Evolutionary conservation across 2,888 invertebrate species (phyloP).

Genomic region (Caenorhabditis parvicauda): DNA sequence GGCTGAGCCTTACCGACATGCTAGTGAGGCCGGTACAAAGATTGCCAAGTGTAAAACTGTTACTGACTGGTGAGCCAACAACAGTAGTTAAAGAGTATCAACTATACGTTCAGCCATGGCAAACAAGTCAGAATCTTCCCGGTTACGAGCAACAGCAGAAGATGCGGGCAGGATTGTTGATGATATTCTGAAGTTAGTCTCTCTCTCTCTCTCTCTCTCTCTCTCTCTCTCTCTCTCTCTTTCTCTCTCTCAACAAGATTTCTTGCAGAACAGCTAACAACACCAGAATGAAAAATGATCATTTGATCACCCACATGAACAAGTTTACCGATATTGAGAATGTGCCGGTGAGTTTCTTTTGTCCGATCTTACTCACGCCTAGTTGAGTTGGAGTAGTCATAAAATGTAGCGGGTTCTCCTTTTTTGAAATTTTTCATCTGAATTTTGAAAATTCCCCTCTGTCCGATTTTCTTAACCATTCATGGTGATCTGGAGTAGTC

Average conservation of each 20-base stretch:
- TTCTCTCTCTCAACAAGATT: slow-evolving; percentile 12
- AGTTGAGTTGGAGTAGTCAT: too few relatives aligned
- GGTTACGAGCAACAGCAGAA: slow-evolving; percentile 83
- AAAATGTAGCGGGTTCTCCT: slow-evolving; percentile 67
- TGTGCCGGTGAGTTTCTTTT: slow-evolving; percentile 76
- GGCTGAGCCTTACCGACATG: slow-evolving; percentile 90
- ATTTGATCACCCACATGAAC: slow-evolving; percentile 91
- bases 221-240: too few relatives aligned
- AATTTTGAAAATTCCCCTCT: not conserved
- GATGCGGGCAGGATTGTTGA: slow-evolving; percentile 71
- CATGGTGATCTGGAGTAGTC: not conserved
- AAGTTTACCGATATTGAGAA: slow-evolving; percentile 96
- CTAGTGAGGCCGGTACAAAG: slow-evolving; percentile 96
- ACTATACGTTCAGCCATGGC: slow-evolving; percentile 74
- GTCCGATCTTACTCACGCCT: too few relatives aligned
- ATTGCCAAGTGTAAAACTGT: slow-evolving; percentile 88
- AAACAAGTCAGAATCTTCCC: slow-evolving; percentile 78
- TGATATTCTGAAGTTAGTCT: slow-evolving; percentile 74
- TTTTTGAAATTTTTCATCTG: slow-evolving; percentile 65
- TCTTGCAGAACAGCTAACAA: slow-evolving; percentile 81
- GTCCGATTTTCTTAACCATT: not conserved
- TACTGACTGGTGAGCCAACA: slow-evolving; percentile 85
- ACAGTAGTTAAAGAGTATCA: too few relatives aligned
- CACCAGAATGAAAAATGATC: slow-evolving; percentile 92
- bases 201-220: slow-evolving; percentile 74